Base-by-base conservation (phyloP, 37 sponge, comb jelly and placozoan species). In the Beroe ovata region DNA sequence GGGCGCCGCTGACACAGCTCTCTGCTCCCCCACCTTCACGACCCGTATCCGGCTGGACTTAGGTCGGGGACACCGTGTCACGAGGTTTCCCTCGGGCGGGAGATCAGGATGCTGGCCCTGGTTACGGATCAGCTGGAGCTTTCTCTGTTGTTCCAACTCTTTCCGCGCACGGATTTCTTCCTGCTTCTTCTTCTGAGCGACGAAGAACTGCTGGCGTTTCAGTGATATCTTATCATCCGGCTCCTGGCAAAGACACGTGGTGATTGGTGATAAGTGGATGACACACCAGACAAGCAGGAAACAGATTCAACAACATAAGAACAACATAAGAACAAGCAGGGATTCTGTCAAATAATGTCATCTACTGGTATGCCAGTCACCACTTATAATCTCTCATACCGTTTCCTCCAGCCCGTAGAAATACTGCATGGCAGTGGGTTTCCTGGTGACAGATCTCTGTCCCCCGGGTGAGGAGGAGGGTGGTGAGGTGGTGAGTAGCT, bases 341-440 rank as follows among this genome's bases (percentile, higher is more conserved):
- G n/a, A n/a, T n/a, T n/a, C n/a, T n/a, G n/a, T n/a, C n/a, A n/a
- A n/a, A n/a, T n/a, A n/a, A n/a, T n/a, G n/a, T n/a, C n/a, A n/a
- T n/a, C n/a, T n/a, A n/a, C n/a, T n/a, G n/a, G n/a, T n/a, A n/a
- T n/a, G n/a, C n/a, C n/a, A n/a, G n/a, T n/a, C n/a, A n/a, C n/a
- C n/a, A n/a, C n/a, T n/a, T n/a, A n/a, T n/a, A n/a, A n/a, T n/a
- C n/a, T 36, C 36, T 20, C 71, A 35, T 4, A 77, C 84, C 84
- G 33, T 54, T 19, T 77, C 84, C 8, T 30, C 20, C 54, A 77
- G 33, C 26, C 84, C 84, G 84, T 77, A 77, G 54, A 77, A 77
- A 25, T 77, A 77, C 54, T 77, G 84, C 84, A 77, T 77, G 23
- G 84, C 84, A 41, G 84, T 77, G 6, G 84, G 84, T 77, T 77